These are phyloP conservation scores for Geodia barretti DNA, from an alignment of 37 sponge, comb jelly and placozoan genomes.

Conservation along the genomic window DNA sequence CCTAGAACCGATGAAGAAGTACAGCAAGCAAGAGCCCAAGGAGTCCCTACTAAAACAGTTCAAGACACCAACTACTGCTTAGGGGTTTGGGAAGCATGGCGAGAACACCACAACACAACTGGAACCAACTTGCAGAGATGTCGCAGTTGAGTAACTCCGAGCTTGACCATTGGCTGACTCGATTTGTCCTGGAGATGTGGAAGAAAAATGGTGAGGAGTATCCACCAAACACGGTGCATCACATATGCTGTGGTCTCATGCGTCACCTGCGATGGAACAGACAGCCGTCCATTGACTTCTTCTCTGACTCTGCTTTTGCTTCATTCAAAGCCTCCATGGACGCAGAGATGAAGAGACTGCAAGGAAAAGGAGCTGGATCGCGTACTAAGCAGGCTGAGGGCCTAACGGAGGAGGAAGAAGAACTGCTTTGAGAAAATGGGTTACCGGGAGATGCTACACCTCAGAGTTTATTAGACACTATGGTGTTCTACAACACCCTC, in stretches of 20 bases:
- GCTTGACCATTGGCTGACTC: slow-evolving; percentile 20
- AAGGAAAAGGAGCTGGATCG: slow-evolving; percentile 13
- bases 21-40: background rate
- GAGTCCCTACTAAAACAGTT: slow-evolving; percentile 6
- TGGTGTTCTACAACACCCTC: slow-evolving; percentile 25
- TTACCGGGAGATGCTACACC: slow-evolving; percentile 10
- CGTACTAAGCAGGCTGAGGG: slow-evolving; percentile 13
- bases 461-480: slow-evolving; percentile 27
- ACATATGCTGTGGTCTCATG: slow-evolving; percentile 23
- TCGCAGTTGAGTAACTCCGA: too few species aligned
- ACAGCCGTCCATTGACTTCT: slow-evolving; percentile 13
- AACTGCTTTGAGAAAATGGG: slow-evolving; percentile 29
- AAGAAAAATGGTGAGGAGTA: slow-evolving; percentile 12
- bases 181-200: slow-evolving; percentile 22
- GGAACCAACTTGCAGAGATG: too few species aligned
- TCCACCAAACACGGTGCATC: slow-evolving; percentile 34
- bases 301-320: slow-evolving; percentile 9
- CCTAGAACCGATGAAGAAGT: slow-evolving; percentile 32
- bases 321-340: slow-evolving; percentile 18
- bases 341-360: slow-evolving; percentile 46
- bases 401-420: slow-evolving; percentile 16
- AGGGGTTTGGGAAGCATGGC: slow-evolving; percentile 15
- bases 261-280: slow-evolving; percentile 23
- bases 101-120: background rate
- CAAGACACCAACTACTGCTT: slow-evolving; percentile 8